Evolutionary conservation across 1,140 invertebrate species (phyloP).

Genomic region (Drosophila orena): DNA sequence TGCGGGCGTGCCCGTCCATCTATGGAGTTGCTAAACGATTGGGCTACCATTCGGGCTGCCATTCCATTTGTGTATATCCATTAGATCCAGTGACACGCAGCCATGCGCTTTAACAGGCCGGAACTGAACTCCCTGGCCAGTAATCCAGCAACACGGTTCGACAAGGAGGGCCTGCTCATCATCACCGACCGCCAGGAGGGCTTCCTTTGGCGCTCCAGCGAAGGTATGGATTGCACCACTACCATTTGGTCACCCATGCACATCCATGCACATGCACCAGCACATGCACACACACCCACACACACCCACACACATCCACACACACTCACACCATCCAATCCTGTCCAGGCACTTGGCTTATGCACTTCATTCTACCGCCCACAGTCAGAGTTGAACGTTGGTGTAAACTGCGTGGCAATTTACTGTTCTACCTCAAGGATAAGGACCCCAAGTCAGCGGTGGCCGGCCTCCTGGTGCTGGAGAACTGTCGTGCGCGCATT

Average conservation of each 20-base stretch:
- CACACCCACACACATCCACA: not conserved
- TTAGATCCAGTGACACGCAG: not conserved
- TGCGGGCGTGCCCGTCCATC: conserved; percentile 26
- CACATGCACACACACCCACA: not conserved
- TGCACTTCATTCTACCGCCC: conserved; percentile 59
- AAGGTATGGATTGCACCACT: conserved; percentile 88
- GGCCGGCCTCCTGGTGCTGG: conserved; percentile 93
- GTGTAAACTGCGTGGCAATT: conserved; percentile 96
- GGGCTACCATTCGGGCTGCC: not conserved
- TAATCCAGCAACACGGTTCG: conserved; percentile 94
- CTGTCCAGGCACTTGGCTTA: conserved; percentile 44
- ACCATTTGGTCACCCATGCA: not conserved
- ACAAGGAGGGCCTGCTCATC: conserved; percentile 95
- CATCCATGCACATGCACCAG: not conserved
- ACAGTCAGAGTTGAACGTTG: conserved; percentile 93
- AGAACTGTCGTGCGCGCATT: conserved; percentile 90
- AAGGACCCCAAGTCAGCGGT: conserved; percentile 95
- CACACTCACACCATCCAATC: not conserved
- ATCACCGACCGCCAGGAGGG: conserved; percentile 95
- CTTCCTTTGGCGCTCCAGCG: conserved; percentile 94
- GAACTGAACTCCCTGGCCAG: conserved; percentile 93
- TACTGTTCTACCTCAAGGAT: conserved; percentile 97
- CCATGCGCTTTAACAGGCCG: conserved; percentile 96
- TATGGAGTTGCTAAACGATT: conserved; percentile 32
- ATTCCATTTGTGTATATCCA: not conserved